Evolutionary conservation across 1,140 invertebrate genomes (phyloP).

Genomic region (Cotesia glomerata): DNA sequence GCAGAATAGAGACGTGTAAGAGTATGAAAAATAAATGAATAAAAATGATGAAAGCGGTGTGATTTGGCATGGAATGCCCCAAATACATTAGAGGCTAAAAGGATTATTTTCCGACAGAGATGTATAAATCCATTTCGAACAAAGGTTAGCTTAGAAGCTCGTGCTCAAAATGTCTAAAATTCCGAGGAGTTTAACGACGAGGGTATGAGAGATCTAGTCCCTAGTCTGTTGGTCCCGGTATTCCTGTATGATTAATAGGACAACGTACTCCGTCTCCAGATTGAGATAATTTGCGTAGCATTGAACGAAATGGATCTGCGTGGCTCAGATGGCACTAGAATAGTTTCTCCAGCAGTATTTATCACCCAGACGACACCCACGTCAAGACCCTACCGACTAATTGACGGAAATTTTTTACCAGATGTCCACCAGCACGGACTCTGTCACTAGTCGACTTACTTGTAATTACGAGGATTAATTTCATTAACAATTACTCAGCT

Average conservation of each 20-base stretch:
- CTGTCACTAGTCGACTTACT: neutral
- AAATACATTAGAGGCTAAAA: neutral
- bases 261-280: conserved; percentile 21
- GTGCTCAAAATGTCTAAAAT: neutral
- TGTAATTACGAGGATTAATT: no score
- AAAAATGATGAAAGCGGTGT: no score
- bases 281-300: conserved; percentile 40
- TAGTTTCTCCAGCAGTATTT: conserved; percentile 6
- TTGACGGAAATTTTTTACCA: conserved; percentile 21
- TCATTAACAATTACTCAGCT: no score
- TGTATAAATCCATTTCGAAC: neutral
- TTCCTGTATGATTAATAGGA: conserved; percentile 41
- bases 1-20: no score
- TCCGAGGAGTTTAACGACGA: no score
- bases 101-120: neutral
- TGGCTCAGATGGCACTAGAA: conserved; percentile 21
- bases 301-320: conserved; percentile 32
- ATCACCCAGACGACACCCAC: neutral
- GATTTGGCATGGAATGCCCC: no score
- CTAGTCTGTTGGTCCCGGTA: neutral
- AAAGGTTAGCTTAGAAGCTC: neutral
- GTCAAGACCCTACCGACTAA: conserved; percentile 2
- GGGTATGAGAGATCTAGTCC: no score
- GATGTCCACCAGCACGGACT: neutral
- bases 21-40: no score